Conservation (phyloP, 1,140 invertebrate genomes). For the Homarus americanus region DNA sequence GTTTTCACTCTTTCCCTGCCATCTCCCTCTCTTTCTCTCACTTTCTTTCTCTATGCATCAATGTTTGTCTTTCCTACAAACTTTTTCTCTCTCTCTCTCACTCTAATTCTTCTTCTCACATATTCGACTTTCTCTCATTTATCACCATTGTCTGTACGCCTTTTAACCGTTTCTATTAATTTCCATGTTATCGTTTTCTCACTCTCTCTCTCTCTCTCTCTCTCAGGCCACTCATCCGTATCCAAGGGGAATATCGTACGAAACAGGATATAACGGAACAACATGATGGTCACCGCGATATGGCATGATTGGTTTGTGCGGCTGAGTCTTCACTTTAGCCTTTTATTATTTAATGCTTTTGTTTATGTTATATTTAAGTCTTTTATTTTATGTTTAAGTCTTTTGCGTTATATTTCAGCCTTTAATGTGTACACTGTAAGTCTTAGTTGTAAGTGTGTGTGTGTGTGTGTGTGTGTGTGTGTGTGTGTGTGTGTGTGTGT, state of each 20-base stretch:
- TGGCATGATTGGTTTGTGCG: no score
- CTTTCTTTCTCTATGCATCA: conserved; percentile 35
- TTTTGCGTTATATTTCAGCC: no score
- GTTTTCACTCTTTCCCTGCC: background rate
- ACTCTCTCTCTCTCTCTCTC: background rate
- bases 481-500: background rate
- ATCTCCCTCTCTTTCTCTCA: conserved; percentile 45
- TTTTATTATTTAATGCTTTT: no score
- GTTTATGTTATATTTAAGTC: background rate
- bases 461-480: background rate
- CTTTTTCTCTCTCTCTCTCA: conserved; percentile 12
- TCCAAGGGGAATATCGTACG: no score
- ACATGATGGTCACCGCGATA: no score
- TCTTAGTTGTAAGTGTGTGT: background rate
- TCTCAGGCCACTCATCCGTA: no score
- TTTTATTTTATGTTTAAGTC: conserved; percentile 14
- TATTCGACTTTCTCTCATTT: background rate
- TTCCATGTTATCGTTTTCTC: background rate
- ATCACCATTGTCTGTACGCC: background rate
- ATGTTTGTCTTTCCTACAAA: background rate
- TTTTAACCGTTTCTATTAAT: background rate
- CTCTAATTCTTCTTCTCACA: conserved; percentile 16
- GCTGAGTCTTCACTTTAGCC: no score
- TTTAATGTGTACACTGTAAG: no score
- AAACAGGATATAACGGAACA: no score